Evolutionary conservation across 1,140 invertebrate genomes (phyloP).

Genomic region (Brachionus koreanus): DNA sequence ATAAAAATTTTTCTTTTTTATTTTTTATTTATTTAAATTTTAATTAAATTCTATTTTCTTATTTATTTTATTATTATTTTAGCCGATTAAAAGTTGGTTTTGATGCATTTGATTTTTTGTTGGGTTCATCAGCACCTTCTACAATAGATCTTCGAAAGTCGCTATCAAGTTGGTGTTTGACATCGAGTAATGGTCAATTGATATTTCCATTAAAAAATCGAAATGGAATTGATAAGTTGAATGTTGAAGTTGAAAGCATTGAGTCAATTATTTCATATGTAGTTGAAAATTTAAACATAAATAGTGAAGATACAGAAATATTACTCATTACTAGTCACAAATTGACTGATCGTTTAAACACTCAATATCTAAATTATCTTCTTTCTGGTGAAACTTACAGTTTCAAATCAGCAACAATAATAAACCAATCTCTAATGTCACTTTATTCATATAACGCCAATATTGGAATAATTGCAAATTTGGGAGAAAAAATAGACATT

Average conservation of each 20-base stretch:
- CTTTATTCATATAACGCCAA: conserved; percentile 66
- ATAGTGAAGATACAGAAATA: not conserved
- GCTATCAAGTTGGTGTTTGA: conserved; percentile 22
- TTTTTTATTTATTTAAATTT: too few species aligned
- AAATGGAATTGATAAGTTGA: conserved; percentile 4
- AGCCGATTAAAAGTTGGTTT: conserved; percentile 23
- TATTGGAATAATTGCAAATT: conserved; percentile 66
- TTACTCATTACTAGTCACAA: conserved; percentile 15
- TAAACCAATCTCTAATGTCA: conserved; percentile 64
- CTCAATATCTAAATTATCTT: conserved; percentile 7
- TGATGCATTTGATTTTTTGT: conserved; percentile 22
- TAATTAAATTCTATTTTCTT: too few species aligned
- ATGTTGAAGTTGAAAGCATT: not conserved
- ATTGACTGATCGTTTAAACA: conserved; percentile 3
- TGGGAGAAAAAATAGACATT: conserved; percentile 66
- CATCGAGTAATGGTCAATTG: conserved; percentile 21
- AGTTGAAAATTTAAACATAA: conserved; percentile 24
- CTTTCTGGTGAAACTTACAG: conserved; percentile 51
- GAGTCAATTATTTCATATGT: not conserved
- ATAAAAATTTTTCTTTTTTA: too few species aligned
- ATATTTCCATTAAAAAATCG: conserved; percentile 24
- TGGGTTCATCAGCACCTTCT: conserved; percentile 10
- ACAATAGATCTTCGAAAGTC: conserved; percentile 24
- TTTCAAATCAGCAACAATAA: conserved; percentile 62
- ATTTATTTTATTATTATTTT: not conserved